A percentile compares a stretch with the other conserved stretches of the same genome.
These are phyloP conservation scores for Indicator indicator DNA, from an alignment of 2,113 vertebrate genomes.

Conservation along the genomic window DNA sequence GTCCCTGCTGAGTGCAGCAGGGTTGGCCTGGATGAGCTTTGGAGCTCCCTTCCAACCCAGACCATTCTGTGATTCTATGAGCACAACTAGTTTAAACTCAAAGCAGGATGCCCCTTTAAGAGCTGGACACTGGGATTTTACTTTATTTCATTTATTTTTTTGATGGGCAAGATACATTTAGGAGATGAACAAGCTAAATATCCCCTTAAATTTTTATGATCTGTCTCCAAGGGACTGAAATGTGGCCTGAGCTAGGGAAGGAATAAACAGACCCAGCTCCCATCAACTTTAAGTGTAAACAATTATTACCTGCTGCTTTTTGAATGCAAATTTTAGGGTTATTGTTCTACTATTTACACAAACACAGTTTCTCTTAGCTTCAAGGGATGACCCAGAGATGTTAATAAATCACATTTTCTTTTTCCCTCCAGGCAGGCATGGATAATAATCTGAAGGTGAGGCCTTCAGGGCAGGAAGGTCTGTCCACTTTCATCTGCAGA, in stretches of 20 bases:
- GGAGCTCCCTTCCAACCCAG: too few species aligned
- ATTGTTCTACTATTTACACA: slow-evolving; percentile 1
- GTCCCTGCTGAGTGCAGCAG: too few species aligned
- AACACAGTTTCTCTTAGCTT: not conserved
- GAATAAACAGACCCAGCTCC: not conserved
- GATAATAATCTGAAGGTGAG: not conserved
- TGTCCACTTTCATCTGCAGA: not conserved
- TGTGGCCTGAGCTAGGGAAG: not conserved
- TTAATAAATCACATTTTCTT: not conserved
- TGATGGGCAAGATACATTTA: not conserved
- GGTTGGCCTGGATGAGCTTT: too few species aligned
- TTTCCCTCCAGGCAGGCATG: not conserved
- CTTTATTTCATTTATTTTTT: not conserved
- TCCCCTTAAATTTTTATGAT: slow-evolving; percentile 20
- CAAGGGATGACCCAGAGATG: not conserved
- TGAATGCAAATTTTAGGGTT: slow-evolving; percentile 30
- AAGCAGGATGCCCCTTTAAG: not conserved
- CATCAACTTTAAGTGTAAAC: slow-evolving; percentile 39
- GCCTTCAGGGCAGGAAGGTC: not conserved
- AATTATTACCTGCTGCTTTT: slow-evolving; percentile 10
- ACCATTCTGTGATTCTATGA: too few species aligned
- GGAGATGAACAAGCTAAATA: not conserved
- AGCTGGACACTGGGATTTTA: not conserved
- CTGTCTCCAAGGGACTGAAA: not conserved
- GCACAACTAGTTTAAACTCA: too few species aligned